A percentile compares a stretch with the other conserved stretches of the same genome.
Evolutionary conservation across 37 sponge, comb jelly and placozoan species (phyloP).

Genomic region (Spongia lamella): DNA sequence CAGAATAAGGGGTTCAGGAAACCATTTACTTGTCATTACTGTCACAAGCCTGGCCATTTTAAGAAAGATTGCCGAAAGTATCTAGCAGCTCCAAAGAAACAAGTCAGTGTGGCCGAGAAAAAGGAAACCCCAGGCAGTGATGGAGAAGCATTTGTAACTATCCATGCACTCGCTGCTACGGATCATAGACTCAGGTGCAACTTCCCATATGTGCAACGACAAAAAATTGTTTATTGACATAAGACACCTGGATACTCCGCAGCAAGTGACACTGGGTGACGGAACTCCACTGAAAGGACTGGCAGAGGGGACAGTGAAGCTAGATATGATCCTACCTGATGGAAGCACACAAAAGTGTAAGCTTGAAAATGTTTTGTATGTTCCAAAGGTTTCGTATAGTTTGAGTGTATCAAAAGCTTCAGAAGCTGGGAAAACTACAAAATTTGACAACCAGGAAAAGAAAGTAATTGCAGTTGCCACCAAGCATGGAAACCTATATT

Average conservation of each 20-base stretch:
- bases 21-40: constrained; percentile 10
- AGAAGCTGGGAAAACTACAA: constrained; percentile 22
- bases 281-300: constrained; percentile 22
- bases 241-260: not conserved
- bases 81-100: too few species aligned
- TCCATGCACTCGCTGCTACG: too few species aligned
- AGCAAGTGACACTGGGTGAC: constrained; percentile 51
- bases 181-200: too few species aligned
- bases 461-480: constrained; percentile 39
- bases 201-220: too few species aligned
- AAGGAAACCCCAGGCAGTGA: not conserved
- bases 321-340: constrained; percentile 30
- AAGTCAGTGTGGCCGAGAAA: not conserved
- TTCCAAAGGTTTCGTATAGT: constrained; percentile 30
- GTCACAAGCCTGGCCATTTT: constrained; percentile 9
- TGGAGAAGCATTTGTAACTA: not conserved
- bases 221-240: not conserved
- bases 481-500: constrained; percentile 48
- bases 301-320: constrained; percentile 14
- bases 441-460: constrained; percentile 31
- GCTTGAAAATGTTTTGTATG: constrained; percentile 43
- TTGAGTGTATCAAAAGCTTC: constrained; percentile 54
- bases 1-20: too few species aligned
- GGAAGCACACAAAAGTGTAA: constrained; percentile 31
- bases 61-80: constrained; percentile 7